Evolutionary conservation across 2,888 invertebrate genomes (phyloP).

Genomic region (Melangyna quadrimaculata): DNA sequence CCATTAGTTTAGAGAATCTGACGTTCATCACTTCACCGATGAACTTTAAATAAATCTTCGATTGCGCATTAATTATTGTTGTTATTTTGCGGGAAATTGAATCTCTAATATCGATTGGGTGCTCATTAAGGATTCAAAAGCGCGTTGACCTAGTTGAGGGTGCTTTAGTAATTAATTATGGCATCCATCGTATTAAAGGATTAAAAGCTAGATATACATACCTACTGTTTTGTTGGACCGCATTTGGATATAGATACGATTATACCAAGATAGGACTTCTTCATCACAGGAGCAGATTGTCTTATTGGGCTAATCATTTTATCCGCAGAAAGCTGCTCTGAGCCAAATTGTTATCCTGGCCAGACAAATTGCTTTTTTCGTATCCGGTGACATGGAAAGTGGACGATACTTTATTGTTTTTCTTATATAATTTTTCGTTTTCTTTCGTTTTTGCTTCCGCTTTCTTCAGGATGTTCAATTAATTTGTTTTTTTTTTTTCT

Average conservation of each 20-base stretch:
- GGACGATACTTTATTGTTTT: conserved; percentile 36
- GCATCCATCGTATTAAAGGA: conserved; percentile 38
- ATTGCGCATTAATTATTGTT: conserved; percentile 7
- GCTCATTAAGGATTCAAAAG: conserved; percentile 36
- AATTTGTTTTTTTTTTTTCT: conserved; percentile 55
- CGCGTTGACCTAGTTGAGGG: conserved; percentile 28
- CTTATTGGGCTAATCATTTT: conserved; percentile 54
- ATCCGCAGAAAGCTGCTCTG: conserved; percentile 41
- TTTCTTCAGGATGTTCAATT: conserved; percentile 46
- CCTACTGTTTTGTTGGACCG: conserved; percentile 42
- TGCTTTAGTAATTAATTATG: conserved; percentile 58
- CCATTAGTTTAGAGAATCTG: conserved; percentile 7
- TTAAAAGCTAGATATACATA: conserved; percentile 49
- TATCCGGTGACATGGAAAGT: conserved; percentile 46
- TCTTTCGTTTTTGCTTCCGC: background rate
- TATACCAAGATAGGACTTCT: too few relatives aligned
- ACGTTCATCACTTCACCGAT: background rate
- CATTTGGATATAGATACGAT: too few relatives aligned
- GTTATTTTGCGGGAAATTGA: conserved; percentile 24
- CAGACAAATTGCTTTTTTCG: conserved; percentile 56
- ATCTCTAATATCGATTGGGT: conserved; percentile 36
- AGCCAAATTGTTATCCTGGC: conserved; percentile 47
- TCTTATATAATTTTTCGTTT: background rate
- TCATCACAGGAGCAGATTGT: conserved; percentile 24
- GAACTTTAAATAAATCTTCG: conserved; percentile 31